Evolutionary conservation across 2,797 vertebrate species (phyloP).

Genomic region (Cryptoprocta ferox): DNA sequence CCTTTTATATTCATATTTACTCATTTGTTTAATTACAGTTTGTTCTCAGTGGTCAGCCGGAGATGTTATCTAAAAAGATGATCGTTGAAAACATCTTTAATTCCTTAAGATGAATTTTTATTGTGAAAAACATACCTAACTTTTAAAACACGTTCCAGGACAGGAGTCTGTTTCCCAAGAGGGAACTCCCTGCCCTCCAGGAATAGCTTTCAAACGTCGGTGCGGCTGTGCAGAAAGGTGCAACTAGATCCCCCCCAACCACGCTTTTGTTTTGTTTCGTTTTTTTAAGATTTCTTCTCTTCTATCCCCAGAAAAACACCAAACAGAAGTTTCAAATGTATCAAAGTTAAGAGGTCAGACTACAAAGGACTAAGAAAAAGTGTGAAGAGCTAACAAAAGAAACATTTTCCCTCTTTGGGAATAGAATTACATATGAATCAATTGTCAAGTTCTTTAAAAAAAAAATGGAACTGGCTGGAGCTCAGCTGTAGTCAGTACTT

Average conservation of each 20-base stretch:
- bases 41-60: constrained; percentile 14
- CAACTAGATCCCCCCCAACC: not conserved
- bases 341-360: constrained; percentile 78
- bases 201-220: not conserved
- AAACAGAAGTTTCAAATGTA: constrained; percentile 74
- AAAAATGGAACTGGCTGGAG: constrained; percentile 68
- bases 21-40: constrained; percentile 28
- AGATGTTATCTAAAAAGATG: not conserved
- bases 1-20: not conserved
- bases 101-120: constrained; percentile 59
- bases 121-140: constrained; percentile 30
- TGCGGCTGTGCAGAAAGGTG: not conserved
- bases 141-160: constrained; percentile 54
- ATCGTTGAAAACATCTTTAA: constrained; percentile 58
- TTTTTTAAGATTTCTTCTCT: constrained; percentile 19
- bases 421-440: constrained; percentile 81
- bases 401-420: constrained; percentile 72
- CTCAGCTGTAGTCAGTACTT: constrained; percentile 79
- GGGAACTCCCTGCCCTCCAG: constrained; percentile 67
- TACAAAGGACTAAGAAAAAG: constrained; percentile 78
- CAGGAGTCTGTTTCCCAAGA: constrained; percentile 53
- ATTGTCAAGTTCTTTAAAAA: constrained; percentile 79
- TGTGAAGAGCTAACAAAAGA: constrained; percentile 74
- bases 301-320: constrained; percentile 41
- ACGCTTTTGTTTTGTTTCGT: not conserved